phyloP scores from a whole-genome alignment of 2,113 vertebrate species.

The Sceloporus tristichus region DNA sequence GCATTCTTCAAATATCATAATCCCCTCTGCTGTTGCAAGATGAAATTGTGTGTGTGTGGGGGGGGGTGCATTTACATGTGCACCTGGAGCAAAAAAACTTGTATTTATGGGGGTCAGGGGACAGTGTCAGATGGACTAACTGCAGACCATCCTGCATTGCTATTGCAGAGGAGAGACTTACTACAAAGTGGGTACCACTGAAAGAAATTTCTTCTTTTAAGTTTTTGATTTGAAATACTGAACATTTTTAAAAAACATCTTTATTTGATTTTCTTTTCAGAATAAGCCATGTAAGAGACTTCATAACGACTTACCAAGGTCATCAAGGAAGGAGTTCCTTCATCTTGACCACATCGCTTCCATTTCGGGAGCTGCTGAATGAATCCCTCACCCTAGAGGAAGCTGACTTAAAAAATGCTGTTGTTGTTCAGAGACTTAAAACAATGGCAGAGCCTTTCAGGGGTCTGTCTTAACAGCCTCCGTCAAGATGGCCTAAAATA shows the following conservation, averaged over 20 bases:
- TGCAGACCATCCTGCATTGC: too few relatives aligned
- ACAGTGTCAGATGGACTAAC: too few relatives aligned
- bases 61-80: too few relatives aligned
- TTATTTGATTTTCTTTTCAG: slow-evolving; percentile 71
- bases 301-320: slow-evolving; percentile 86
- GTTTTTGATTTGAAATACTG: background rate
- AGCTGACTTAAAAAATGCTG: slow-evolving; percentile 87
- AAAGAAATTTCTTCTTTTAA: background rate
- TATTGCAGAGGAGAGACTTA: too few relatives aligned
- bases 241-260: background rate
- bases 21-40: background rate
- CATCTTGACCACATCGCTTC: slow-evolving; percentile 87
- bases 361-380: slow-evolving; percentile 81
- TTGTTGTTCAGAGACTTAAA: slow-evolving; percentile 89
- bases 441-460: slow-evolving; percentile 82
- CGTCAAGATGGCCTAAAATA: slow-evolving; percentile 42
- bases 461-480: slow-evolving; percentile 68
- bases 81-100: too few relatives aligned
- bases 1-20: background rate
- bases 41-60: background rate
- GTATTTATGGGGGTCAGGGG: too few relatives aligned
- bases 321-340: slow-evolving; percentile 81
- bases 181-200: too few relatives aligned
- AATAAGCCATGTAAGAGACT: slow-evolving; percentile 89
- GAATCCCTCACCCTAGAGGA: slow-evolving; percentile 86